These are phyloP conservation scores for Eupithecia subumbrata DNA, from an alignment of 2,888 invertebrate species.

Conservation along the genomic window DNA sequence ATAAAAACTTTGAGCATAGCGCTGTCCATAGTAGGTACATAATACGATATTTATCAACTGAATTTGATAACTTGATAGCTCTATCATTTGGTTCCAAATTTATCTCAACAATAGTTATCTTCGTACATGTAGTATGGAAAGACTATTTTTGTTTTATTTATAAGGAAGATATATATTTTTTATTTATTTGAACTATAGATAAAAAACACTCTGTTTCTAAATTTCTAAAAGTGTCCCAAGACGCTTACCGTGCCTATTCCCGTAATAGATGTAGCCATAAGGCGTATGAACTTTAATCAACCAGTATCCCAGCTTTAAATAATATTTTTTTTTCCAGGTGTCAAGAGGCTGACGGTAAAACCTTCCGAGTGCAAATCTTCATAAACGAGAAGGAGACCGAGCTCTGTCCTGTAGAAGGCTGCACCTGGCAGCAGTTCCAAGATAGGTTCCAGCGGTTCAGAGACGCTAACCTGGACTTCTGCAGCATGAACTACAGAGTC, in stretches of 20 bases:
- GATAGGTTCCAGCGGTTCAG: conserved; percentile 59
- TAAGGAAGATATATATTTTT: no score
- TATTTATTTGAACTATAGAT: no score
- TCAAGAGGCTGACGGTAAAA: conserved; percentile 47
- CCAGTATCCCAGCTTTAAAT: not conserved
- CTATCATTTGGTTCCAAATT: not conserved
- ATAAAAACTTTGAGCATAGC: no score
- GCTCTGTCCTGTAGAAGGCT: conserved; percentile 66
- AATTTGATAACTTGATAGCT: not conserved
- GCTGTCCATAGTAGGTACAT: no score
- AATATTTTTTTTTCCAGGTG: conserved; percentile 55
- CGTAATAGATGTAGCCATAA: no score
- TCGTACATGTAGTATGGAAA: no score
- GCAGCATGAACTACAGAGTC: conserved; percentile 51
- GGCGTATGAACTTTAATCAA: not conserved
- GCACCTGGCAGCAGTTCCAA: conserved; percentile 68
- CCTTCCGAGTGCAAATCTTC: conserved; percentile 65
- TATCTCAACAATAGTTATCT: no score
- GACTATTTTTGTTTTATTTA: no score
- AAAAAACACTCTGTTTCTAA: no score
- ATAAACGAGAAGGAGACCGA: conserved; percentile 64
- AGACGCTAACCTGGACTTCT: conserved; percentile 61
- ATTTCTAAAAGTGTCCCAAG: no score
- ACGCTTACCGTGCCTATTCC: no score
- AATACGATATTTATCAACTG: not conserved